phyloP scores from a whole-genome alignment of 2,113 vertebrate species.

The Brachypteracias leptosomus region DNA sequence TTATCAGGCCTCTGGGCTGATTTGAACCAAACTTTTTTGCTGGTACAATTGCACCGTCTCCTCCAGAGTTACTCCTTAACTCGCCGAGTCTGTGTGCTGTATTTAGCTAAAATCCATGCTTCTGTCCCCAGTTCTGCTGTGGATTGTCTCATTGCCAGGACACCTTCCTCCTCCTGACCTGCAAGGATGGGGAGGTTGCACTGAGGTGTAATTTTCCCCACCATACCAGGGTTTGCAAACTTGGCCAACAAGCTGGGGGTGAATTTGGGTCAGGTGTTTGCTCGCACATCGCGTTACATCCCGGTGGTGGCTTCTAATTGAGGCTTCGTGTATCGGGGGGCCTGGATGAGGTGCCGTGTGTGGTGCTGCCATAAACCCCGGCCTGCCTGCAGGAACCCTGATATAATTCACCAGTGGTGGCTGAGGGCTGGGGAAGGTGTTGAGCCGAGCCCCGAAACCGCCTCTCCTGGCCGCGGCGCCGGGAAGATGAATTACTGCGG shows the following conservation, averaged over 20 bases:
- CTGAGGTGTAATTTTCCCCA: not conserved
- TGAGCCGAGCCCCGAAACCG: not conserved
- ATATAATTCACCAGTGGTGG: not conserved
- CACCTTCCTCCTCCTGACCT: not conserved
- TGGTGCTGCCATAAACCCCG: not conserved
- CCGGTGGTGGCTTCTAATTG: not conserved
- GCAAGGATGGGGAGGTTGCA: not conserved
- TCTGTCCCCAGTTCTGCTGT: not conserved
- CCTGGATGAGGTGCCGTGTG: not conserved
- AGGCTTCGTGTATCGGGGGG: not conserved
- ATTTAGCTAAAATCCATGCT: not conserved
- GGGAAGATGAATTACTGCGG: slow-evolving; percentile 31
- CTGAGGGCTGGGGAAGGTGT: not conserved
- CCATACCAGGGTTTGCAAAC: not conserved
- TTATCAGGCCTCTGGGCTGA: not conserved
- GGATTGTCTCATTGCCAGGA: rapidly evolving
- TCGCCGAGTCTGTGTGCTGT: rapidly evolving
- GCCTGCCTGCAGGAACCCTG: not conserved
- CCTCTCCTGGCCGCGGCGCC: not conserved
- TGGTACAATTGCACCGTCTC: rapidly evolving
- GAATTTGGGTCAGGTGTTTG: slow-evolving; percentile 13
- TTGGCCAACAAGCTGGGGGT: not conserved
- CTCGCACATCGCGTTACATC: not conserved
- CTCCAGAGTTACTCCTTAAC: rapidly evolving
- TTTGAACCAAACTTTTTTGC: not conserved